Conservation (phyloP, 2,113 vertebrate species). For the Tychaedon coryphoeus region DNA sequence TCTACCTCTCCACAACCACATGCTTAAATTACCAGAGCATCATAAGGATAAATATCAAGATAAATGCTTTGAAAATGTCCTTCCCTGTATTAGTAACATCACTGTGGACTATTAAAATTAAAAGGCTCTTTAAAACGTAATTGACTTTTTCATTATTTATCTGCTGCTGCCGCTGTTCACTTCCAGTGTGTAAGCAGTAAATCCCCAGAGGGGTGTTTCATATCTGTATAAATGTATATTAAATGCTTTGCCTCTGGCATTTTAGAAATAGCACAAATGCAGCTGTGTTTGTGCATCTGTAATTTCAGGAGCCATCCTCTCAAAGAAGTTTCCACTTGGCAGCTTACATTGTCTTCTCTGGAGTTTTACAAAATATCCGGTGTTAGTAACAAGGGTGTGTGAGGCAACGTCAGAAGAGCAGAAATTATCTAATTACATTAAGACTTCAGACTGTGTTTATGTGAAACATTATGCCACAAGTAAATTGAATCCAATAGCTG, state of each 20-base stretch:
- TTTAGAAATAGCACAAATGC: neutral
- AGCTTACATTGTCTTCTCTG: neutral
- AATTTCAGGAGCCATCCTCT: neutral
- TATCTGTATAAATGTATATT: neutral
- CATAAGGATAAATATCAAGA: neutral
- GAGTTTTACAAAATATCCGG: neutral
- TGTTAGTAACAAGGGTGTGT: neutral
- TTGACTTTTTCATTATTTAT: conserved; percentile 21
- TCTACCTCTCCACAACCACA: neutral
- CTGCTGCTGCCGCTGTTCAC: neutral
- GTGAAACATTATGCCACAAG: conserved; percentile 22
- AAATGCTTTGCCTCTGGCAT: neutral
- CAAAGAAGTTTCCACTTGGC: neutral
- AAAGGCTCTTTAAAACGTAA: neutral
- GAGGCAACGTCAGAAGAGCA: neutral
- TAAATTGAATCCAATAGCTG: neutral
- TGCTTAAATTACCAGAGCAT: neutral
- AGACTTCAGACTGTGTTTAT: neutral
- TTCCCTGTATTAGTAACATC: neutral
- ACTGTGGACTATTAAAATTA: neutral
- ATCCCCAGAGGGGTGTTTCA: neutral
- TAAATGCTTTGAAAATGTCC: neutral
- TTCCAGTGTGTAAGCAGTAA: neutral
- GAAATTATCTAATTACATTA: neutral
- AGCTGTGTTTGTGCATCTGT: neutral